Base-by-base conservation (phyloP, 2,888 invertebrate genomes). In the Amblyjoppa proteus region DNA sequence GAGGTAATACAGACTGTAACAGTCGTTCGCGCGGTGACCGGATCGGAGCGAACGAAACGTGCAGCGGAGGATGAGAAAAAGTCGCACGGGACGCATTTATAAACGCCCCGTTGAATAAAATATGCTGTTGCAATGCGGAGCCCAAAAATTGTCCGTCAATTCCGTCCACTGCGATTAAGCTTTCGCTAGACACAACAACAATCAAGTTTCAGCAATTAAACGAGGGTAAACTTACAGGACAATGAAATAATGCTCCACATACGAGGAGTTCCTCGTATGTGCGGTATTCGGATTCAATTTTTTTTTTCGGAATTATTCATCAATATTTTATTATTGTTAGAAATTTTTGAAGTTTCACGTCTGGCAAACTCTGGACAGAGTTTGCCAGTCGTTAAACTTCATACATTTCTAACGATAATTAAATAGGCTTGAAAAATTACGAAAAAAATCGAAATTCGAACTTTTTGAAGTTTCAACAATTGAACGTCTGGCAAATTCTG, bases 1-100 rank as follows among this genome's bases (percentile, higher is more conserved):
- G 74, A 87, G 82, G 81, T 83, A 80, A 76, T 74, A 69, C 66
- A 45, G 49, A 79, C 45, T 38, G 56, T 34, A 45, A 38, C 38
- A 49, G 20, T 66, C 76, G 53, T 38, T 76, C 66, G 38, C 49
- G 51, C 51, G 51, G 38, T 7, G 51, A n/a, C 51, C 25, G 66
- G 53, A 76, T 76, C 68, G 13, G 76, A 34, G 51, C 51, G 34
- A 49, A 51, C 61, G 61, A 74, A 58, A 28, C 71, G 38, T 13
- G n/a, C 38, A 3, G n/a, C 38, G 38, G 66, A 38, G 66, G 11
- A 56, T 56, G 56, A 56, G 25, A 38, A 56, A 56, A 7, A 56
- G 56, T 56, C n/a, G 7, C 25, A 56, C 0, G 9, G 20, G 25
- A 58, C 58, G 58, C 11, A 58, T 58, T 11, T 25, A 7, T 25